Percentiles rank a stretch among this genome's conserved stretches.
Conservation (phyloP, 2,113 vertebrate species). For the Myiopsitta monachus region DNA sequence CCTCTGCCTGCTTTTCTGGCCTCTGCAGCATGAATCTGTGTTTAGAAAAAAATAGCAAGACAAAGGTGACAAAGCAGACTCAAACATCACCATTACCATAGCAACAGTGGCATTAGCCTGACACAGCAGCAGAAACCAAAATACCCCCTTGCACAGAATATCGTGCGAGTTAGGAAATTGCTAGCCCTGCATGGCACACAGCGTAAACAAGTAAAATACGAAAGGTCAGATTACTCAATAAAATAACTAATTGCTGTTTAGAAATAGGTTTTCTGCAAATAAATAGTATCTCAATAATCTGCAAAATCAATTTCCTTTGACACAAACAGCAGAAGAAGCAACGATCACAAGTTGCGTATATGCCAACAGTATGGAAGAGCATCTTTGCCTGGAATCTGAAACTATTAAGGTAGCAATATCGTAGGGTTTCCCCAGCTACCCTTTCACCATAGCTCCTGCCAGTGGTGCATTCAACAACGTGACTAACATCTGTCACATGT, state of each 20-base stretch:
- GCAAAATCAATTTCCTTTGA: background rate
- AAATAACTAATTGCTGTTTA: conserved; percentile 29
- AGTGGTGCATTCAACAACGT: rapidly evolving
- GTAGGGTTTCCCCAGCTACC: background rate
- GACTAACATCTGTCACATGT: conserved; percentile 32
- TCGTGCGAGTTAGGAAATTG: conserved; percentile 61
- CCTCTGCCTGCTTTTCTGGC: conserved; percentile 27
- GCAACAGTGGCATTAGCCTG: conserved; percentile 75
- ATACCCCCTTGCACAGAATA: conserved; percentile 59
- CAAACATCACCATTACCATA: conserved; percentile 74
- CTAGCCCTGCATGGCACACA: background rate
- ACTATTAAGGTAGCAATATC: background rate
- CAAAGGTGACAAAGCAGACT: conserved; percentile 78
- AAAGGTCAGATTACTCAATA: conserved; percentile 6
- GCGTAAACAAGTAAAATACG: conserved; percentile 30
- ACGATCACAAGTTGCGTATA: background rate
- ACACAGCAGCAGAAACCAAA: conserved; percentile 72
- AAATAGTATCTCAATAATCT: background rate
- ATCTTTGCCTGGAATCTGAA: background rate
- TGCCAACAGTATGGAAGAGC: background rate
- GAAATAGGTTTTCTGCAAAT: background rate
- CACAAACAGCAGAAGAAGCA: background rate
- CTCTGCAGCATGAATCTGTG: conserved; percentile 32
- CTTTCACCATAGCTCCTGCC: background rate
- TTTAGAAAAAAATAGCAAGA: conserved; percentile 62